Evolutionary conservation across 2,113 vertebrate species (phyloP).

Genomic region (Hoplias malabaricus): DNA sequence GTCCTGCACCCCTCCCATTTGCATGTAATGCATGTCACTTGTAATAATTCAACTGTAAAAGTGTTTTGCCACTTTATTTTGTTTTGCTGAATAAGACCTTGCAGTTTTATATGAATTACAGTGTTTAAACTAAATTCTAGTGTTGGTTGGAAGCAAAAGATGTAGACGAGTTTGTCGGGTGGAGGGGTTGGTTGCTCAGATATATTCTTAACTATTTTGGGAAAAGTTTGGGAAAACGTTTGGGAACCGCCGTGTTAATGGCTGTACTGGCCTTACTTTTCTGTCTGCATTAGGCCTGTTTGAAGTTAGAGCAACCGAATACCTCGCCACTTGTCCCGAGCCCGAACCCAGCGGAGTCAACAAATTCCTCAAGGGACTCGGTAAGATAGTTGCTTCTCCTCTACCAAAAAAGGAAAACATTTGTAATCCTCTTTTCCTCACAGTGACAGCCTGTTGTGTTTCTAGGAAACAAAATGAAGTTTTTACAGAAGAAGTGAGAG

Average conservation of each 20-base stretch:
- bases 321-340: constrained; percentile 85
- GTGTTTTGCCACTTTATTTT: too few species aligned
- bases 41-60: too few species aligned
- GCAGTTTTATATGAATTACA: too few species aligned
- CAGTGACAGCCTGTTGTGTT: constrained; percentile 27
- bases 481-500: constrained; percentile 74
- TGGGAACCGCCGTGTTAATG: too few species aligned
- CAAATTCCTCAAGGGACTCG: constrained; percentile 90
- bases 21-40: too few species aligned
- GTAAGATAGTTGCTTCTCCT: constrained; percentile 67
- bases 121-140: too few species aligned
- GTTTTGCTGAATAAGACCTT: too few species aligned
- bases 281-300: constrained; percentile 81
- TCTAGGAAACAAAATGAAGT: constrained; percentile 78
- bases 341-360: constrained; percentile 86
- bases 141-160: too few species aligned
- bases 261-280: not conserved
- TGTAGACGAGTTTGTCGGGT: too few species aligned
- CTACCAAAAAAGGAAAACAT: constrained; percentile 1
- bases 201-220: too few species aligned
- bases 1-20: not conserved
- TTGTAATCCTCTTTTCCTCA: not conserved
- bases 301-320: constrained; percentile 86
- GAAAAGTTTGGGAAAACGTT: too few species aligned
- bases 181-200: too few species aligned